Conservation (phyloP, 2,797 vertebrate species). For the Delichon dasypus region DNA sequence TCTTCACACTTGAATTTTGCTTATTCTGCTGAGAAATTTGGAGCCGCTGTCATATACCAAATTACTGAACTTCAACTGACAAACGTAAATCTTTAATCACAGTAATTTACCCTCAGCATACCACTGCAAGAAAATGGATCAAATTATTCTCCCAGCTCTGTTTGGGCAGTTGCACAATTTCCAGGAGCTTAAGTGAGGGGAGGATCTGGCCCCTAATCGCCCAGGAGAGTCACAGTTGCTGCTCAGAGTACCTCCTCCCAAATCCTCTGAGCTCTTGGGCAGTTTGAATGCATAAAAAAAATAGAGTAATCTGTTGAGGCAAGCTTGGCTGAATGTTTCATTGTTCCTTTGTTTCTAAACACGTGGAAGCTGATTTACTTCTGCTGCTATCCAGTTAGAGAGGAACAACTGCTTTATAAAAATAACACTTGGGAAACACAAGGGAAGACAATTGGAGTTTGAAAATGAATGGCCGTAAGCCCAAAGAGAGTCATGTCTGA, state of each 20-base stretch:
- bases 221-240: not conserved
- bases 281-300: not conserved
- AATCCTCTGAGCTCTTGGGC: not conserved
- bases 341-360: conserved; percentile 42
- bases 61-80: not conserved
- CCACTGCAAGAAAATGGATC: not conserved
- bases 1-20: not conserved
- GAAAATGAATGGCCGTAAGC: not conserved
- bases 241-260: not conserved
- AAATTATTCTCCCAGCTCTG: not conserved
- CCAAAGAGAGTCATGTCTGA: not conserved
- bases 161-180: not conserved
- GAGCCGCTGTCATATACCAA: fast-evolving
- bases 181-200: not conserved
- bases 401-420: not conserved
- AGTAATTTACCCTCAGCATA: not conserved
- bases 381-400: not conserved
- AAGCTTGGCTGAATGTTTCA: conserved; percentile 26
- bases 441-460: not conserved
- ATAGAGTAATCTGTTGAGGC: not conserved
- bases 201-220: not conserved
- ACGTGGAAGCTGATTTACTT: not conserved
- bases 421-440: not conserved
- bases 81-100: not conserved
- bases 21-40: not conserved